Evolutionary conservation across 2,113 vertebrate species (phyloP).

Genomic region (Prunella himalayana): DNA sequence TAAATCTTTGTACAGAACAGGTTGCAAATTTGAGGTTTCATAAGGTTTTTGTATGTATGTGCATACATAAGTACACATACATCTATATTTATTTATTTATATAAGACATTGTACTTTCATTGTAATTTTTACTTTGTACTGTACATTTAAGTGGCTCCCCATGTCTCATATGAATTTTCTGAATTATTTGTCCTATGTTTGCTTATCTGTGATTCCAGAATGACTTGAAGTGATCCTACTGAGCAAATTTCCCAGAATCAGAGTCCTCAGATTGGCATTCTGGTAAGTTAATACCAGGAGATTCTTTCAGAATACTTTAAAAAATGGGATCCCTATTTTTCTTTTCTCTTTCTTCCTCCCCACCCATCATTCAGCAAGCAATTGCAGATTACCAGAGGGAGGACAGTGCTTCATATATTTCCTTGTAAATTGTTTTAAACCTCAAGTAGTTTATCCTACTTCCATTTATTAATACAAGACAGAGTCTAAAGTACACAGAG

Average conservation of each 20-base stretch:
- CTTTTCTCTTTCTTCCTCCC: neutral
- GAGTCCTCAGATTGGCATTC: neutral
- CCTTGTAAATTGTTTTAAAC: neutral
- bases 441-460: neutral
- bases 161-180: neutral
- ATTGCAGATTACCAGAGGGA: neutral
- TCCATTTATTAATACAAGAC: conserved; percentile 11
- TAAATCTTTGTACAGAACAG: neutral
- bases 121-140: neutral
- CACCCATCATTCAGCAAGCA: neutral
- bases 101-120: neutral
- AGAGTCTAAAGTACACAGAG: neutral
- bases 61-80: neutral
- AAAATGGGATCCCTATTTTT: neutral
- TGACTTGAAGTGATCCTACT: neutral
- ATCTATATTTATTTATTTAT: neutral
- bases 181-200: neutral
- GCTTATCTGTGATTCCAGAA: neutral
- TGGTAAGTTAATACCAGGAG: neutral
- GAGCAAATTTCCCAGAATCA: neutral
- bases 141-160: neutral
- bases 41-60: neutral
- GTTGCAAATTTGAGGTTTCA: neutral
- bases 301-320: neutral
- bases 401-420: neutral